Evolutionary conservation across 2,113 vertebrate genomes (phyloP).

Genomic region (Podiceps cristatus): DNA sequence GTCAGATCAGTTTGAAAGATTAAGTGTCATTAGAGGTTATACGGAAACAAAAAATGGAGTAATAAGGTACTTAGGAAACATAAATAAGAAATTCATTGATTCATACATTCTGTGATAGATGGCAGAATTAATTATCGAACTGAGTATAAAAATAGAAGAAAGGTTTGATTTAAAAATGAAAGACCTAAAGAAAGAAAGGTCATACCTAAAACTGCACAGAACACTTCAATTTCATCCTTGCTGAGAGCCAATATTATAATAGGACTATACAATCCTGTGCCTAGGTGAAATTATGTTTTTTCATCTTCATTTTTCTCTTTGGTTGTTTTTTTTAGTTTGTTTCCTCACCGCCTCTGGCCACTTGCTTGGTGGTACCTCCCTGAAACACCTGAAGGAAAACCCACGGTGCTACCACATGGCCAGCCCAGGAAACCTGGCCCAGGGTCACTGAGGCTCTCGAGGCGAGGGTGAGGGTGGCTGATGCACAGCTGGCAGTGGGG

Average conservation of each 20-base stretch:
- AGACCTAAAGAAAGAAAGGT: neutral
- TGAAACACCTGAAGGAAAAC: neutral
- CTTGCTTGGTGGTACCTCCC: neutral
- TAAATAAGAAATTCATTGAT: neutral
- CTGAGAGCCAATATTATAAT: neutral
- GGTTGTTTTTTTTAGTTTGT: neutral
- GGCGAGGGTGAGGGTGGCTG: neutral
- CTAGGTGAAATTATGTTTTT: neutral
- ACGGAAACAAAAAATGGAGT: neutral
- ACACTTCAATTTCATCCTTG: neutral
- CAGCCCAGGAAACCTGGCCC: neutral
- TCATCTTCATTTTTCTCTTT: neutral
- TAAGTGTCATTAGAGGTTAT: neutral
- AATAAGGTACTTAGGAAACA: neutral
- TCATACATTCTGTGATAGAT: neutral
- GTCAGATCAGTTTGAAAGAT: neutral
- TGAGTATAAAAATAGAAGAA: neutral
- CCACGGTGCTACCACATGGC: accelerated
- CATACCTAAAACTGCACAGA: neutral
- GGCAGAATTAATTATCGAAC: neutral
- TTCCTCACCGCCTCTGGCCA: neutral
- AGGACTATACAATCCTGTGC: neutral
- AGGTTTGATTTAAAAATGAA: neutral
- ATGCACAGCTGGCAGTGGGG: neutral
- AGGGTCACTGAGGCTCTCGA: neutral